A percentile compares a stretch with the other conserved stretches of the same genome.
phyloP scores from a whole-genome alignment of 2,888 invertebrate genomes.

The Megamerina dolium region DNA sequence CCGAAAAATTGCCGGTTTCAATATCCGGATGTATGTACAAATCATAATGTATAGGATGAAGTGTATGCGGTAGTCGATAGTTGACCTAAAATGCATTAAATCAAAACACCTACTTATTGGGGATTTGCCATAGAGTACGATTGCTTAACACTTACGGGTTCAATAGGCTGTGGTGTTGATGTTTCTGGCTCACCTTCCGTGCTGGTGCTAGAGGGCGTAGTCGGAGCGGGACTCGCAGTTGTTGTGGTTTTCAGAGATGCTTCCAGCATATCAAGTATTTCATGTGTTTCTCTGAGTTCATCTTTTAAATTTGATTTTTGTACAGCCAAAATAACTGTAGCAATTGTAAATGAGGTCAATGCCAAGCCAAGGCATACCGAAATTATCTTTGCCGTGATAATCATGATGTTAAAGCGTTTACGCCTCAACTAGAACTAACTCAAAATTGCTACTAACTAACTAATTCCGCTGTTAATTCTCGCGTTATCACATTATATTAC shows the following conservation, averaged over 20 bases:
- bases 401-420: too few species aligned
- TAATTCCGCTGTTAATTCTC: too few species aligned
- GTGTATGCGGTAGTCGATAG: constrained; percentile 54
- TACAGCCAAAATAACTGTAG: constrained; percentile 54
- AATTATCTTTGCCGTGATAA: constrained; percentile 37
- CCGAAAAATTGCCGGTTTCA: constrained; percentile 53
- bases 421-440: too few species aligned
- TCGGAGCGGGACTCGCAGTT: constrained; percentile 20
- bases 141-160: neutral
- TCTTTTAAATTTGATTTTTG: constrained; percentile 39
- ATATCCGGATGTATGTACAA: constrained; percentile 63
- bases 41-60: constrained; percentile 62
- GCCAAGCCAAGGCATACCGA: constrained; percentile 36
- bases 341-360: constrained; percentile 49
- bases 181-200: constrained; percentile 1
- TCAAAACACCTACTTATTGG: neutral
- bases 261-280: constrained; percentile 34
- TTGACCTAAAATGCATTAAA: constrained; percentile 27
- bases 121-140: neutral
- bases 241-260: constrained; percentile 22
- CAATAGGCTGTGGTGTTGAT: constrained; percentile 8
- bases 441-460: too few species aligned
- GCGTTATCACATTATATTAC: too few species aligned
- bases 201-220: constrained; percentile 8
- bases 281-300: constrained; percentile 32